A percentile compares a stretch with the other conserved stretches of the same genome.
Evolutionary conservation across 2,888 invertebrate genomes (phyloP).

Genomic region (Andrena camellia): DNA sequence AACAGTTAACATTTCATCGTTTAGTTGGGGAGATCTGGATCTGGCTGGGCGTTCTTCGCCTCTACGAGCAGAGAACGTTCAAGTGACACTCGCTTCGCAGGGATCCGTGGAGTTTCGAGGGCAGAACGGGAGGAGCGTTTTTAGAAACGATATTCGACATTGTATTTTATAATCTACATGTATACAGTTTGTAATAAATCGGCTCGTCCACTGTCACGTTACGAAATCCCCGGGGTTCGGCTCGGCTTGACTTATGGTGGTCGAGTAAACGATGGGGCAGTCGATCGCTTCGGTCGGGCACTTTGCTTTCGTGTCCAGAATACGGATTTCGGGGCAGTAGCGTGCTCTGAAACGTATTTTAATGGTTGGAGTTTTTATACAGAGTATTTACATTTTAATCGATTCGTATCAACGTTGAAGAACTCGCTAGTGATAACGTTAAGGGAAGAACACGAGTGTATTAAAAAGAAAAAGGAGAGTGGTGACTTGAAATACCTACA

Average conservation of each 20-base stretch:
- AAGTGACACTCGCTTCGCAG: slow-evolving; percentile 26
- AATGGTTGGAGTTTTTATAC: neutral
- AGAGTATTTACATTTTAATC: too few species aligned
- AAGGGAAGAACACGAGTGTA: neutral
- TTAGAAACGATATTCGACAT: slow-evolving; percentile 16
- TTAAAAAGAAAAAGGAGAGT: too few species aligned
- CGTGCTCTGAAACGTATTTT: slow-evolving; percentile 57
- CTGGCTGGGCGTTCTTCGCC: slow-evolving; percentile 75
- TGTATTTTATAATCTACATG: slow-evolving; percentile 35
- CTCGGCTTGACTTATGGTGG: neutral
- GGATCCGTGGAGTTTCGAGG: neutral
- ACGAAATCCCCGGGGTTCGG: neutral
- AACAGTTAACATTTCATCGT: neutral
- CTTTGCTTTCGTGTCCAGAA: slow-evolving; percentile 55
- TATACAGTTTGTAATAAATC: slow-evolving; percentile 53
- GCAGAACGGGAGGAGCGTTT: neutral
- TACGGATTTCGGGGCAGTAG: slow-evolving; percentile 67
- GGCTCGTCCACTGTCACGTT: slow-evolving; percentile 18
- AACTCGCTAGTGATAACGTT: too few species aligned
- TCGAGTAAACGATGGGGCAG: slow-evolving; percentile 58
- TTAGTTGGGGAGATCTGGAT: slow-evolving; percentile 76
- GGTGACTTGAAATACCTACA: too few species aligned
- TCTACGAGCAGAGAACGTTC: slow-evolving; percentile 75
- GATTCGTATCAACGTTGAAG: too few species aligned
- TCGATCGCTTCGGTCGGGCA: slow-evolving; percentile 37